Percentiles rank a stretch among this genome's conserved stretches.
phyloP scores from a whole-genome alignment of 2,888 invertebrate genomes.

The Labia minor region DNA sequence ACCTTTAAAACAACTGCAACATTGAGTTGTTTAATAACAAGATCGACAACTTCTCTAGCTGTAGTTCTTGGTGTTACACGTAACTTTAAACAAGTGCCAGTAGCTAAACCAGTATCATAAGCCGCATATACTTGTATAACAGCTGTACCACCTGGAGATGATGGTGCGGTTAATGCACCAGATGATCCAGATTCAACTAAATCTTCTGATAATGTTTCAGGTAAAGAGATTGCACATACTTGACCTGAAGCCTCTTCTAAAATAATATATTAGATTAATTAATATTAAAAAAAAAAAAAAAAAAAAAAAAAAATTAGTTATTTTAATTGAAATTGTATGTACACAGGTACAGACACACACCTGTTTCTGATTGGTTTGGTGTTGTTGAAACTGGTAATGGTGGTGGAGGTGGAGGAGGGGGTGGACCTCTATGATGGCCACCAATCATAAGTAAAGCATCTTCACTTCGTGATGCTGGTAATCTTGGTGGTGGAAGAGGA shows the following conservation, averaged over 20 bases:
- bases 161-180: neutral
- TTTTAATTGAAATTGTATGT: too few species aligned
- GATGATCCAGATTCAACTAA: neutral
- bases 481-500: slow-evolving; percentile 39
- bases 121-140: slow-evolving; percentile 82
- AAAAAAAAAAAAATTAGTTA: too few species aligned
- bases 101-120: slow-evolving; percentile 87
- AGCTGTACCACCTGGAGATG: neutral
- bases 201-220: neutral
- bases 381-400: slow-evolving; percentile 50
- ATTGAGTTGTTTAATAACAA: slow-evolving; percentile 91
- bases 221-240: neutral
- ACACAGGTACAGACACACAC: too few species aligned
- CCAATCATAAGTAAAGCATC: slow-evolving; percentile 51
- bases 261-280: neutral
- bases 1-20: slow-evolving; percentile 75
- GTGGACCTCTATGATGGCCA: slow-evolving; percentile 33
- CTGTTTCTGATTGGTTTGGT: slow-evolving; percentile 27
- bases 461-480: slow-evolving; percentile 70
- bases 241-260: neutral
- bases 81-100: slow-evolving; percentile 83
- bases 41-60: slow-evolving; percentile 86
- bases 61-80: slow-evolving; percentile 89
- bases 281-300: too few species aligned
- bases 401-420: slow-evolving; percentile 41